phyloP scores from a whole-genome alignment of 2,113 vertebrate genomes.

The Platycercus adscitus region DNA sequence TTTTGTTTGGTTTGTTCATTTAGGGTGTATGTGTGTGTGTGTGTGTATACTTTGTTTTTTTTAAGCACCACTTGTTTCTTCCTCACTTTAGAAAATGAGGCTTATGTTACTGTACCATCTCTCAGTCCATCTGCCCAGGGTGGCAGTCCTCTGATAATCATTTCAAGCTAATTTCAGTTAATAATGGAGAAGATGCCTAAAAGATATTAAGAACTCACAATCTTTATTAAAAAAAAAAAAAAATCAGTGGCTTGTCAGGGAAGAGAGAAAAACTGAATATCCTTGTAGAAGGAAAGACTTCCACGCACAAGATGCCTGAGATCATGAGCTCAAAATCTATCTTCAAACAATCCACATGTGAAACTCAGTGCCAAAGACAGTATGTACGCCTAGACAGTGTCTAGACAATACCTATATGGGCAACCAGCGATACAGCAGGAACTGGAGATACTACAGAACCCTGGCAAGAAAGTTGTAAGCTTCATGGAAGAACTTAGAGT shows the following conservation, averaged over 20 bases:
- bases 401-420: not conserved
- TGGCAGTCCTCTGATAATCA: not conserved
- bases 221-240: not conserved
- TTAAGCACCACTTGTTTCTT: not conserved
- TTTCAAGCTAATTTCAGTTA: not conserved
- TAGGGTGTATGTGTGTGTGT: not conserved
- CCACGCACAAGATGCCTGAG: rapidly evolving
- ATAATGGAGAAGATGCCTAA: not conserved
- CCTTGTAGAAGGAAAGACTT: not conserved
- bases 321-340: not conserved
- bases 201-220: not conserved
- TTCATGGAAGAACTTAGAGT: not conserved
- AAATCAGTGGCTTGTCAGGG: not conserved
- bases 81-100: not conserved
- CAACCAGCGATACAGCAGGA: not conserved
- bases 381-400: not conserved
- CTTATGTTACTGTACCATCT: not conserved
- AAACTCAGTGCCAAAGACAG: not conserved
- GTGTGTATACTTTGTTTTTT: not conserved
- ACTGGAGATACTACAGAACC: not conserved
- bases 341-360: not conserved
- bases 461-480: not conserved
- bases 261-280: not conserved
- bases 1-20: not conserved
- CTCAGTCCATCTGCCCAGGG: not conserved